These are phyloP conservation scores for Aplochiton taeniatus DNA, from an alignment of 2,797 vertebrate species.

Conservation along the genomic window DNA sequence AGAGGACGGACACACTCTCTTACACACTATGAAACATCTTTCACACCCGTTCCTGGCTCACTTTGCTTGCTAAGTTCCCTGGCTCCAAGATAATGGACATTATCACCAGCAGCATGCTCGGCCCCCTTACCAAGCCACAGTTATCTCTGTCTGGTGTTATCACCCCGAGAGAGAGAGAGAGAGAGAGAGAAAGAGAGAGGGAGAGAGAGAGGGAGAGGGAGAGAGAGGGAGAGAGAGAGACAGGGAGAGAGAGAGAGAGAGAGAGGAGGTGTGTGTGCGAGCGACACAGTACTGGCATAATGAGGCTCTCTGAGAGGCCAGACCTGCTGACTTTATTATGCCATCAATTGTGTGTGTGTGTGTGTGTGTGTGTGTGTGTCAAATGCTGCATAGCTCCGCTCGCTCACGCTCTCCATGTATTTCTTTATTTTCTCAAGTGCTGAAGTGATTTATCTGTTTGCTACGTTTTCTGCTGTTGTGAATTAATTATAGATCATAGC, in stretches of 20 bases:
- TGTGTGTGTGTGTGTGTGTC: background rate
- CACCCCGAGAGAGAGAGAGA: background rate
- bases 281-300: background rate
- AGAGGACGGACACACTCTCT: no score
- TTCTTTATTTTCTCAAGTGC: conserved; percentile 1
- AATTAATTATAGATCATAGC: conserved; percentile 7
- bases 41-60: background rate
- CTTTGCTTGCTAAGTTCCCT: background rate
- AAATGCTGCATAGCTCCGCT: background rate
- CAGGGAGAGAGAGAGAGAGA: background rate
- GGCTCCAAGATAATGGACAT: background rate
- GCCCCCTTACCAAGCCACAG: background rate
- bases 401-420: background rate
- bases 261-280: background rate
- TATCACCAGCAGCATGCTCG: background rate
- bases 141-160: background rate
- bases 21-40: background rate
- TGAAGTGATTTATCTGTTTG: conserved; percentile 10
- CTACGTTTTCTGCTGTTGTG: background rate
- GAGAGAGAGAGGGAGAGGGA: background rate
- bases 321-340: background rate
- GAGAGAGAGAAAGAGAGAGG: background rate
- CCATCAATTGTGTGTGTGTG: background rate
- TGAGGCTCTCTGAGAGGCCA: conserved; percentile 1
- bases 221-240: background rate